Evolutionary conservation across 37 sponge, comb jelly and placozoan genomes (phyloP).

Genomic region (Mnemiopsis leidyi): DNA sequence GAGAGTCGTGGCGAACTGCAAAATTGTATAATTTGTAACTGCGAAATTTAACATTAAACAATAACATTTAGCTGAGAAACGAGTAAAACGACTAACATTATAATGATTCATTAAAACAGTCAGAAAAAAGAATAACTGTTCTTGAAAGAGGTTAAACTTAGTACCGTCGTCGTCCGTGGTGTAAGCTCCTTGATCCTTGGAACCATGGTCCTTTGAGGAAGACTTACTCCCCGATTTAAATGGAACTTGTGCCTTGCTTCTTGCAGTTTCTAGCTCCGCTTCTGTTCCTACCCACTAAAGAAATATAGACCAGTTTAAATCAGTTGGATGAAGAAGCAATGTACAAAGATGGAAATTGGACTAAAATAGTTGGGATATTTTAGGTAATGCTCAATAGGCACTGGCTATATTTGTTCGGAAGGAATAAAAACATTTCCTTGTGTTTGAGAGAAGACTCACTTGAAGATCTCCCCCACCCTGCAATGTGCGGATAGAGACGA

Average conservation of each 20-base stretch:
- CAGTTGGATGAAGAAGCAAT: background rate
- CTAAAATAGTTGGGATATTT: background rate
- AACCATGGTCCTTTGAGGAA: background rate
- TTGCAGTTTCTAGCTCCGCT: constrained; percentile 21
- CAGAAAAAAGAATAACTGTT: no score
- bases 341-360: background rate
- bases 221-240: background rate
- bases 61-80: no score
- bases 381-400: background rate
- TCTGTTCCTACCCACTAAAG: constrained; percentile 56
- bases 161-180: constrained; percentile 42
- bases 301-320: background rate
- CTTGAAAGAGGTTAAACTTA: no score
- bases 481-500: constrained; percentile 7
- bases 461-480: constrained; percentile 50
- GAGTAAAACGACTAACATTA: no score
- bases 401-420: background rate
- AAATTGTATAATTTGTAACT: no score
- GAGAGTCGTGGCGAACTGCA: no score
- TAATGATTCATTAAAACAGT: no score
- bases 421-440: background rate
- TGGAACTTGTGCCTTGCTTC: constrained; percentile 35
- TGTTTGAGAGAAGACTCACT: background rate
- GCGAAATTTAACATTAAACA: no score
- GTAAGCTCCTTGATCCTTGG: background rate